Evolutionary conservation across 2,888 invertebrate genomes (phyloP), one percentile per base, ranked within the genome.

Genomic region (Ceratothoa steindachneri): DNA sequence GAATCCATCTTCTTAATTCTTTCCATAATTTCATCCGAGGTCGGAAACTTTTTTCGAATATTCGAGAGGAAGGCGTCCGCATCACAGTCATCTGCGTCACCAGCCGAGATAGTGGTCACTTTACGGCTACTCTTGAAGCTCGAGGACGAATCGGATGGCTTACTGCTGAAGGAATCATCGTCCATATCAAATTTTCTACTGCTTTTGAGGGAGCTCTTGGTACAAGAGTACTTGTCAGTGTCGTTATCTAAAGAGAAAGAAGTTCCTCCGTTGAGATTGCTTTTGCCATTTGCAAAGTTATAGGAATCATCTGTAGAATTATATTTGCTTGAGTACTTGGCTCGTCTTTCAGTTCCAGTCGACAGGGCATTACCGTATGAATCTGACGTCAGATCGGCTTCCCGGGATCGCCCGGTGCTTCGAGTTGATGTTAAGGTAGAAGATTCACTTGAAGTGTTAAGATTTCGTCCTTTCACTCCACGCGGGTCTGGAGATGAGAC

Each of bases 1-100:
- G 75, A 60, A 27, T 78, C 77, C 77, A 78, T 71, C 51, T 75
- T 75, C 22, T 75, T 78, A 51, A 78, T 78, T 27, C 77, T 73
- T 30, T 78, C 77, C 30, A 78, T 68, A 22, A 78, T 78, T 31
- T 78, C 77, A 29, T 74, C 72, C 1, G 77, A 78, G 3, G 77
- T 73, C 0, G 77, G 77, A 27, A 78, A 27, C 64, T 78, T 78
- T 71, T 78, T 78, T 75, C 73, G 75, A 68, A 78, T 73, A 31
- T 68, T 67, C 1, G 69, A 30, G 69, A 78, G 31, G 55, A 53
- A 51, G 19, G 65, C 73, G 30, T 78, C 77, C 64, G 75, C 77
- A 22, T 64, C 75, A 22, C 73, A 71, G 28, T 66, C 15, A 29
- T 71, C 71, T 19, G 51, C 30, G n/a, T 64, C 71, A 7, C 66